These are phyloP conservation scores for Oreonectes daqikongensis DNA, from an alignment of 2,797 vertebrate genomes.

Conservation along the genomic window DNA sequence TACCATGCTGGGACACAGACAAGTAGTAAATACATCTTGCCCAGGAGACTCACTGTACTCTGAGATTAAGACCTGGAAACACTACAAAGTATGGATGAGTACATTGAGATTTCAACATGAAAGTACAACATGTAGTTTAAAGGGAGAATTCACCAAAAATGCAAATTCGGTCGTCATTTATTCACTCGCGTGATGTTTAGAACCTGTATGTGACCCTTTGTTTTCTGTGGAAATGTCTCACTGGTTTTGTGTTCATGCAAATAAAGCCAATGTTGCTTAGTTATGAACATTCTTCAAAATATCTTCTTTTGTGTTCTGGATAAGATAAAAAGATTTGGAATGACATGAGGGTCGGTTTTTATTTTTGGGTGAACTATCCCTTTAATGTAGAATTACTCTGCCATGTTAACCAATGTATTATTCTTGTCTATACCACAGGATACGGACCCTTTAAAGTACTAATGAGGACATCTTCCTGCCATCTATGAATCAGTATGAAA, in stretches of 20 bases:
- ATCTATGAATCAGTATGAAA: background rate
- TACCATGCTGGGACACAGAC: slow-evolving; percentile 83
- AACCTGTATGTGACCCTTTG: no score
- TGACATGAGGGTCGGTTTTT: no score
- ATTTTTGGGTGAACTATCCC: no score
- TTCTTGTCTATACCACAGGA: slow-evolving; percentile 9
- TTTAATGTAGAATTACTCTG: background rate
- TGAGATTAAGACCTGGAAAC: slow-evolving; percentile 81
- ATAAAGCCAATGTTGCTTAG: no score
- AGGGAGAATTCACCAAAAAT: no score
- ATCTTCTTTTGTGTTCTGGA: no score
- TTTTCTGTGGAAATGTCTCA: no score
- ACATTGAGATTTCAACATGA: background rate
- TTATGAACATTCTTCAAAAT: no score
- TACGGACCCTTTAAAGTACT: background rate
- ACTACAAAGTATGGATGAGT: slow-evolving; percentile 70
- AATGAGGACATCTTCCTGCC: background rate
- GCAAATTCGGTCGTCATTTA: no score
- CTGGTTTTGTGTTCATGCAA: no score
- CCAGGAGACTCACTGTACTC: slow-evolving; percentile 82
- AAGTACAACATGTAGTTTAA: background rate
- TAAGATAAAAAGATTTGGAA: no score
- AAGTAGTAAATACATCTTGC: slow-evolving; percentile 78
- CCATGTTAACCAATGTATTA: background rate
- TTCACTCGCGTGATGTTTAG: no score